Evolutionary conservation across 1,140 invertebrate species (phyloP), one percentile per base, ranked within the genome.

Genomic region (Habropoda laboriosa): DNA sequence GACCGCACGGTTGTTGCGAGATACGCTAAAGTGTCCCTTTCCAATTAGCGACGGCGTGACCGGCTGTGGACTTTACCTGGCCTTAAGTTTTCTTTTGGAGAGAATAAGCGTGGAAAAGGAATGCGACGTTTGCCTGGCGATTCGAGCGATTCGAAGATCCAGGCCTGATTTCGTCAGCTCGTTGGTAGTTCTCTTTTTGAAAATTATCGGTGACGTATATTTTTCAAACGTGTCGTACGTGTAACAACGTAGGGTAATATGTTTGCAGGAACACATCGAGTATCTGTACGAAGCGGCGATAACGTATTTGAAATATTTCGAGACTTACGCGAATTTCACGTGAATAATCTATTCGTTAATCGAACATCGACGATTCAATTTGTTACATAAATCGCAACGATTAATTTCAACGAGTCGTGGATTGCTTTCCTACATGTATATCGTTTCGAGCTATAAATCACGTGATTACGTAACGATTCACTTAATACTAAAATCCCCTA

Each of bases 321-420:
- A 90, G 80, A 86, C 86, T 0, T 91, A 92, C 60, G 88, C 88
- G 12, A 92, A 89, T 86, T 89, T 90, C 55, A 51, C 72, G 4
- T 89, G 42, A 87, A 75, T 16, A 38, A 45, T 38, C 30, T 27
- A 27, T 2, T 6, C 18, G 12, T 38, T 51, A 38, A 55, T 47
- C 13, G 55, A 42, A 24, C 38, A 18, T 51, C 0, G 32, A 24
- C 27, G n/a, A 4, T 16, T 42, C 30, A 40, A 57, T 47, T 12
- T 21, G n/a, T 42, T 40, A n/a, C 16, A 35, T 42, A 45, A 68
- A 57, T 57, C n/a, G 51, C 27, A 10, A 55, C 74, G 74, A 76
- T 55, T 42, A 51, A 68, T 42, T 57, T 57, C 4, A 27, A 30
- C 30, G 18, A 51, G 21, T 38, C 47, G 16, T 18, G 30, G n/a